phyloP scores from a whole-genome alignment of 2,113 vertebrate genomes.

The Phasianus colchicus region DNA sequence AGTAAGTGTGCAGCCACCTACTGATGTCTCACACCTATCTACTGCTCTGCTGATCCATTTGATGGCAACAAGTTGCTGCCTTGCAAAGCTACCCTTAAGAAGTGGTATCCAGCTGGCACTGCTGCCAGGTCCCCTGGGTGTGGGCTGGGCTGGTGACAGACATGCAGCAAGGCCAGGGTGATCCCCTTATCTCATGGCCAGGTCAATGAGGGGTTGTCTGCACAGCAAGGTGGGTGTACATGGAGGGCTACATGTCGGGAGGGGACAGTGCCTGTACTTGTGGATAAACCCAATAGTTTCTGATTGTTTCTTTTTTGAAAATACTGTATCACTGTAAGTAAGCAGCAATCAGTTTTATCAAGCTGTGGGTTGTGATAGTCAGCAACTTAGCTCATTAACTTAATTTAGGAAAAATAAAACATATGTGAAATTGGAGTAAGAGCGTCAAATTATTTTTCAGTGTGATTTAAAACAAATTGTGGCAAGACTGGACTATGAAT shows the following conservation, averaged over 20 bases:
- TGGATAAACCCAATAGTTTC: not conserved
- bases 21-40: not conserved
- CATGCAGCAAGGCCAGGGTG: not conserved
- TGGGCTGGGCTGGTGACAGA: not conserved
- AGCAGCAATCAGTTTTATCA: not conserved
- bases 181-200: not conserved
- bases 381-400: not conserved
- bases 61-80: rapidly evolving
- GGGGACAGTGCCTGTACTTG: not conserved
- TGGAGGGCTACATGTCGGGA: too few species aligned
- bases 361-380: too few species aligned
- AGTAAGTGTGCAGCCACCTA: not conserved
- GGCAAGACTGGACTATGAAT: not conserved
- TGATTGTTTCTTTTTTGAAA: not conserved
- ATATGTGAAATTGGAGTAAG: not conserved
- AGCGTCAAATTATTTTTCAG: not conserved
- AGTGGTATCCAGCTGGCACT: too few species aligned
- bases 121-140: too few species aligned
- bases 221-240: not conserved
- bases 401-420: not conserved
- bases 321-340: not conserved
- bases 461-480: not conserved
- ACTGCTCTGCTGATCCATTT: rapidly evolving
- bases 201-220: too few species aligned
- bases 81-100: not conserved